Base-by-base conservation (phyloP, 1,140 invertebrate species). In the Drosophila sturtevanti region DNA sequence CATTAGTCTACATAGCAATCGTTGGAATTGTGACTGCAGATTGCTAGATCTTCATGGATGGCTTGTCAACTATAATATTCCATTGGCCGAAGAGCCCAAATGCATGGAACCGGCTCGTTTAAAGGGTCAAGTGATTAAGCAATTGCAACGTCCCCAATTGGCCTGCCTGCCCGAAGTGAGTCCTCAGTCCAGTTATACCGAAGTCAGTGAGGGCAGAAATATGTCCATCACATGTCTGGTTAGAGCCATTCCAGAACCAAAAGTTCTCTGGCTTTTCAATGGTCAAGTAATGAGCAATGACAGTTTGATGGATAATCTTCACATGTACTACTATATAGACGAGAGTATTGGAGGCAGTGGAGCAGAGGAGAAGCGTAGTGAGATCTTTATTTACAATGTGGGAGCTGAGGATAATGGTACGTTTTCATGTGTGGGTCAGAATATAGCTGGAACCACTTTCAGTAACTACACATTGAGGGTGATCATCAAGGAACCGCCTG, bases 11-110 rank as follows among this genome's bases (percentile, higher is more conserved):
- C 95, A 98, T 82, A 95, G 95, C 80, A 98, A 98, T 93, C 95
- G 96, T 51, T 98, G 97, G 97, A 93, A 94, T 51, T 98, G 97
- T 91, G 96, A 98, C 89, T 98, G 97, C 90, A 94, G 95, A 61
- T 92, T 98, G 51, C 91, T 95, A 41, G 94, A 96, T 72, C 92
- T 98, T 77, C 94, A 96, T 68, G 92, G 93, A 21, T 98, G 97
- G 97, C 93, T 98, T 63, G 92, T 94, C 27, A 94, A 95, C 79
- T 95, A 95, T 79, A 95, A 95, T 81, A 94, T 95, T 41, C 95
- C 96, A 0, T 94, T 95, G 62, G 93, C 94, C 0, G 95, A 96
- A 18, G 95, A 96, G 72, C 97, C 97, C 1, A 94, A 95, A 73
- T 98, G 97, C 91, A 93, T 93, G 22, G 92, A 93, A 14, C 97